Conservation (phyloP, 2,888 invertebrate genomes). For the Polietes domitor region DNA sequence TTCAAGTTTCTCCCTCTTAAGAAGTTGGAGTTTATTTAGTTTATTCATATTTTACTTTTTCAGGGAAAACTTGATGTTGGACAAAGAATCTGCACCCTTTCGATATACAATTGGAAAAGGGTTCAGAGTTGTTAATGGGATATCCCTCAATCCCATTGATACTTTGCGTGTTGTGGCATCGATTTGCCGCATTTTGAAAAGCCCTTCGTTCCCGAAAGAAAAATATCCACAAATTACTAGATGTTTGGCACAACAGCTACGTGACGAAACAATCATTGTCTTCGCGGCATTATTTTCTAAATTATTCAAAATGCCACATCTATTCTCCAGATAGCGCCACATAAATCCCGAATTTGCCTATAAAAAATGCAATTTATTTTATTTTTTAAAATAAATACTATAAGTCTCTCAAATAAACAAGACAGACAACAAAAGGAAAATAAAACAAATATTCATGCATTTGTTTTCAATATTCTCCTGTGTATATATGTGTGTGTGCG, state of each 20-base stretch:
- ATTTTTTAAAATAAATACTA: constrained; percentile 36
- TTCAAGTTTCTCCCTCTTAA: too few species aligned
- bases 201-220: neutral
- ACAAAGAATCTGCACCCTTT: too few species aligned
- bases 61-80: too few species aligned
- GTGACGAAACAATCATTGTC: constrained; percentile 11
- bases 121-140: neutral
- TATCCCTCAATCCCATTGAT: neutral
- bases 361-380: constrained; percentile 42
- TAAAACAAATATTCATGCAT: constrained; percentile 24
- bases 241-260: constrained; percentile 1
- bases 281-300: neutral
- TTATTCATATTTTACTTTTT: too few species aligned
- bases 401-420: constrained; percentile 46
- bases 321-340: neutral
- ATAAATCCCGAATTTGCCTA: neutral
- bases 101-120: neutral
- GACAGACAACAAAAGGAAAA: constrained; percentile 2
- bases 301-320: constrained; percentile 8
- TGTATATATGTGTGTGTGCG: neutral
- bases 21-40: too few species aligned
- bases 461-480: constrained; percentile 37
- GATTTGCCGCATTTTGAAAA: neutral
- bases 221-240: neutral
- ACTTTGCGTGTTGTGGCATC: constrained; percentile 10